These are phyloP conservation scores for Crenuchus spilurus DNA, from an alignment of 2,797 vertebrate genomes.

Conservation along the genomic window DNA sequence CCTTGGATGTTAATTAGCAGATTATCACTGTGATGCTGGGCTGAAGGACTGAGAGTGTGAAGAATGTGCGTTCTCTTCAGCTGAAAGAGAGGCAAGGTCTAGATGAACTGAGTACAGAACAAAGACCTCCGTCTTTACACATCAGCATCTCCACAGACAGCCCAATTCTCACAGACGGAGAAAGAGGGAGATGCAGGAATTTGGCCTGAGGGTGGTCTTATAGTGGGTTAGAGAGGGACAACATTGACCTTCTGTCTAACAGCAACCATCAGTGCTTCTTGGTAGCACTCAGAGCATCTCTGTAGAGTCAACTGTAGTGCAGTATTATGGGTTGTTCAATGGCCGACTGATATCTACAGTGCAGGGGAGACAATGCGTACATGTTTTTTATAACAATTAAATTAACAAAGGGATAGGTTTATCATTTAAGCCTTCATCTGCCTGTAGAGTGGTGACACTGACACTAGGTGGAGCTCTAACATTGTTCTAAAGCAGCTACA, in stretches of 20 bases:
- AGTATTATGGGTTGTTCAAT: too few species aligned
- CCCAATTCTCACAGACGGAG: background rate
- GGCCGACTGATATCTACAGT: too few species aligned
- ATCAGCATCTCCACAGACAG: background rate
- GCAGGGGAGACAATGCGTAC: too few species aligned
- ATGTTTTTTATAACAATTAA: too few species aligned
- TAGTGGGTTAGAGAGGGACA: constrained; percentile 22
- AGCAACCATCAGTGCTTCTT: background rate
- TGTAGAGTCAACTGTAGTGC: too few species aligned
- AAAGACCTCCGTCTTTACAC: constrained; percentile 11
- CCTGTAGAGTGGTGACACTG: too few species aligned
- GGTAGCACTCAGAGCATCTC: background rate
- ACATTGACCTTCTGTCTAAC: background rate
- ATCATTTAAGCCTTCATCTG: too few species aligned
- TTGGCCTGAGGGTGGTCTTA: constrained; percentile 18
- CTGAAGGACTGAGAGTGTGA: background rate
- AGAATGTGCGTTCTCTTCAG: background rate
- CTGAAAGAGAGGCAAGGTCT: constrained; percentile 8
- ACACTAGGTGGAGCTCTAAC: too few species aligned
- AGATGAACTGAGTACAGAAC: background rate
- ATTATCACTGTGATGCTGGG: background rate
- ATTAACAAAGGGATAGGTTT: too few species aligned
- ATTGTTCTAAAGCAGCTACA: too few species aligned
- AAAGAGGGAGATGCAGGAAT: background rate
- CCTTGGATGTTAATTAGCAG: background rate